These are phyloP conservation scores for Parnassius glacialis DNA, from an alignment of 2,888 invertebrate genomes.

Conservation along the genomic window DNA sequence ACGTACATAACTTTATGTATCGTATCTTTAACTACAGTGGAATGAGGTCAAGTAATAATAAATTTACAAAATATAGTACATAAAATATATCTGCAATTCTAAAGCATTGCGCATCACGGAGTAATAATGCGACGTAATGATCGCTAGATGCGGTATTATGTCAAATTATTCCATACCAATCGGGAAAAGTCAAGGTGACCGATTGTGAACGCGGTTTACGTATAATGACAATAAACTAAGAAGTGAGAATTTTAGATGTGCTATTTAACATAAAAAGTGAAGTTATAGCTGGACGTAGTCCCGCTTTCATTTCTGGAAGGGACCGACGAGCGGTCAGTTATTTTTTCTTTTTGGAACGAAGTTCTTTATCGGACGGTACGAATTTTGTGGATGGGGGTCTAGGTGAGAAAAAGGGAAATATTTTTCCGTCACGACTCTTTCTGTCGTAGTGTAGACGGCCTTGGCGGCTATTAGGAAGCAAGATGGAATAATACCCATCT, in stretches of 20 bases:
- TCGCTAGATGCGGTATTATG: conserved; percentile 64
- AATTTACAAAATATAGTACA: conserved; percentile 37
- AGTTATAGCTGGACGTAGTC: too few relatives aligned
- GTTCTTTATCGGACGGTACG: too few relatives aligned
- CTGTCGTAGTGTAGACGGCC: too few relatives aligned
- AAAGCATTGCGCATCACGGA: conserved; percentile 42
- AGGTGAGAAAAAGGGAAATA: too few relatives aligned
- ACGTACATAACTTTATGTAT: too few relatives aligned
- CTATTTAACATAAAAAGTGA: conserved; percentile 13
- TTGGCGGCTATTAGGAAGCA: too few relatives aligned
- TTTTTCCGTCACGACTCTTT: too few relatives aligned
- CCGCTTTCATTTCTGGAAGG: too few relatives aligned
- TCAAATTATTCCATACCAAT: conserved; percentile 77
- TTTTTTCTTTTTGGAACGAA: too few relatives aligned
- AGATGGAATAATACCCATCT: too few relatives aligned
- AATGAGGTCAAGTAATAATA: conserved; percentile 22
- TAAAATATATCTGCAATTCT: conserved; percentile 41
- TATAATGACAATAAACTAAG: conserved; percentile 48
- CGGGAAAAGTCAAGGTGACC: conserved; percentile 77
- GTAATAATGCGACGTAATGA: conserved; percentile 60
- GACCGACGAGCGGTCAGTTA: too few relatives aligned
- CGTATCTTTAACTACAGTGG: neutral
- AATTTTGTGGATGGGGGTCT: too few relatives aligned
- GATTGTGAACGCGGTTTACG: conserved; percentile 51
- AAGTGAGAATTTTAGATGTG: conserved; percentile 37